Conservation (phyloP, 2,888 invertebrate genomes). For the Metallyticus violacea region DNA sequence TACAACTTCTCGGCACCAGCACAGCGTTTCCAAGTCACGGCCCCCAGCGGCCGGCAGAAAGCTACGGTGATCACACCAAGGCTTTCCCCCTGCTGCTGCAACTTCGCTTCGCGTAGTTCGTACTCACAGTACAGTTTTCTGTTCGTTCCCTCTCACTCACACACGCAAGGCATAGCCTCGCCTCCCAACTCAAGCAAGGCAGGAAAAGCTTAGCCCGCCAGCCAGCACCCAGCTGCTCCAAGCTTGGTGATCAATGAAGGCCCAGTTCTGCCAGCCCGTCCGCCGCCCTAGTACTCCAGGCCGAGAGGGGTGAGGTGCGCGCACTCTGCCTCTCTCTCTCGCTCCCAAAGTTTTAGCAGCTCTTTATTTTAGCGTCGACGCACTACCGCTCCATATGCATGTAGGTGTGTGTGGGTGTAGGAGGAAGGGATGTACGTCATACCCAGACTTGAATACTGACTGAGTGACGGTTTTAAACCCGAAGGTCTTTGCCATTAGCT, state of each 20-base stretch:
- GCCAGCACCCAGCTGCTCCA: conserved; percentile 22
- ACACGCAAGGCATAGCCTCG: background rate
- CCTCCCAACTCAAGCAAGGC: no score
- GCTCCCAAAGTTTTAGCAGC: conserved; percentile 11
- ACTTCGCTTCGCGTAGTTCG: background rate
- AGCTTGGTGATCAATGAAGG: conserved; percentile 28
- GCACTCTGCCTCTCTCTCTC: background rate
- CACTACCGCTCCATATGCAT: no score
- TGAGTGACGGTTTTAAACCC: background rate
- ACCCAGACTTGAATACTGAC: background rate
- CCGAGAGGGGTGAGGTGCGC: background rate
- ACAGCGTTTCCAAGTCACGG: background rate
- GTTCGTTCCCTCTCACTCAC: background rate
- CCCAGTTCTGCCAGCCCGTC: background rate
- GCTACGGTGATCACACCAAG: no score
- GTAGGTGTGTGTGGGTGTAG: background rate
- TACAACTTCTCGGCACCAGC: background rate
- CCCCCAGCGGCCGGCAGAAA: background rate
- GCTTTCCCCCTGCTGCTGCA: no score
- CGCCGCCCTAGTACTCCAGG: conserved; percentile 5
- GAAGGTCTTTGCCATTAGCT: background rate
- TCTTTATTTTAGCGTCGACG: conserved; percentile 25
- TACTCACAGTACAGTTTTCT: background rate
- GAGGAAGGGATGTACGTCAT: background rate
- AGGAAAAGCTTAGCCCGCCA: background rate